Base-by-base conservation (phyloP, 2,797 vertebrate species). In the Acanthis flammea region DNA sequence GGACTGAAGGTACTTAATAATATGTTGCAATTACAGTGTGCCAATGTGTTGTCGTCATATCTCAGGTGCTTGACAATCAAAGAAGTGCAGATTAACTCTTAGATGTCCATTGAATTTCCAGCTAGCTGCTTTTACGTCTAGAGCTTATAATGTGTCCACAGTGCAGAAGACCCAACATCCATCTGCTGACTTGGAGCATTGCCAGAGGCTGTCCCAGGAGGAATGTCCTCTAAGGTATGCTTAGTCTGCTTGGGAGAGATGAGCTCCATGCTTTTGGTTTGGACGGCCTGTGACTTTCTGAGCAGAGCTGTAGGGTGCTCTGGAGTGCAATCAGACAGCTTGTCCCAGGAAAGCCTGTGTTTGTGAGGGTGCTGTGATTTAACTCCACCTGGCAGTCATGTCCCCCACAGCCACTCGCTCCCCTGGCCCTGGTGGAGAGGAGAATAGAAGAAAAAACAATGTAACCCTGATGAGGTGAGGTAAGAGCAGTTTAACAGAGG, bases 11-110 rank as follows among this genome's bases (percentile, higher is more conserved):
- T 91, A 92, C 93, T 94, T 94, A 89, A 96, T 93, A 91, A 83
- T 85, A 85, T 16, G 78, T 91, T 92, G 92, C 93, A 89, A 92
- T 86, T 74, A 85, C 87, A 94, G 47, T 48, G 94, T 94, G 95
- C 95, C 96, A 96, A 92, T 88, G 75, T 58, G 83, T 86, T 95
- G 95, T 93, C 76, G 2, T 96, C 93, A 75, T 89, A 66, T 35
- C 83, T 83, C 77, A 93, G 96, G 92, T 91, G 55, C 86, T 54
- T 51, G 85, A 95, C 72, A 94, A 67, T 95, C 82, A 75, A 79
- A 71, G 19, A 68, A 94, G 68, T 27, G 17, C 60, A 53, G 67
- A 25, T 94, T 96, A 96, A 91, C 95, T 71, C 84, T 94, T 88
- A 60, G 65, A 1, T 79, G 27, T 70, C 91, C 17, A 9, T 1